A percentile compares a stretch with the other conserved stretches of the same genome.
Conservation (phyloP, 2,113 vertebrate species). For the Prionailurus viverrinus region DNA sequence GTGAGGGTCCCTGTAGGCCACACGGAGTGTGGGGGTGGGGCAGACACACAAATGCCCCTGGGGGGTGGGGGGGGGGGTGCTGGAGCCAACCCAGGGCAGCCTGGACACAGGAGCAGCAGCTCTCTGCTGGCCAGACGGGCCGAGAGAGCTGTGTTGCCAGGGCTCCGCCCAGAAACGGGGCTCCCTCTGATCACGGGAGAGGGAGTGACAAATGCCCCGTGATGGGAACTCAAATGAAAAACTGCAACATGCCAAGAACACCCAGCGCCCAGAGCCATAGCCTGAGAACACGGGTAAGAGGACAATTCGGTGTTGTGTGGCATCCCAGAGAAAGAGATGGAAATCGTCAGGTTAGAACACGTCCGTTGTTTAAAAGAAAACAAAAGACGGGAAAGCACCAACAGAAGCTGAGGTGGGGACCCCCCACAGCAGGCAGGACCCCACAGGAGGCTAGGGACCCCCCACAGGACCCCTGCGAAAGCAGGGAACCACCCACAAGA, state of each 20-base stretch:
- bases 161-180: accelerated
- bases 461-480: too few relatives aligned
- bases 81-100: too few relatives aligned
- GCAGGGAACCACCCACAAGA: too few relatives aligned
- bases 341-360: too few relatives aligned
- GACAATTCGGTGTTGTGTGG: neutral
- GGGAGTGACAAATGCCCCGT: accelerated
- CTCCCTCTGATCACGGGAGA: neutral
- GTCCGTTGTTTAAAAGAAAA: too few relatives aligned
- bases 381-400: neutral
- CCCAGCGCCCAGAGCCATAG: neutral
- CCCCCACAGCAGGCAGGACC: neutral
- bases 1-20: too few relatives aligned
- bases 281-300: accelerated
- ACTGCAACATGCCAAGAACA: neutral
- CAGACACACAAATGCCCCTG: too few relatives aligned
- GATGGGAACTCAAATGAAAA: neutral
- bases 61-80: neutral
- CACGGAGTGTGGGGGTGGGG: too few relatives aligned
- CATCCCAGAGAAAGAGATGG: neutral
- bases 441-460: too few relatives aligned
- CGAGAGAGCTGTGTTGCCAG: neutral
- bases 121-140: too few relatives aligned
- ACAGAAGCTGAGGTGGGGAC: neutral
- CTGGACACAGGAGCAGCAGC: accelerated